Conservation (phyloP, 2,113 vertebrate genomes). For the Fulica atra region DNA sequence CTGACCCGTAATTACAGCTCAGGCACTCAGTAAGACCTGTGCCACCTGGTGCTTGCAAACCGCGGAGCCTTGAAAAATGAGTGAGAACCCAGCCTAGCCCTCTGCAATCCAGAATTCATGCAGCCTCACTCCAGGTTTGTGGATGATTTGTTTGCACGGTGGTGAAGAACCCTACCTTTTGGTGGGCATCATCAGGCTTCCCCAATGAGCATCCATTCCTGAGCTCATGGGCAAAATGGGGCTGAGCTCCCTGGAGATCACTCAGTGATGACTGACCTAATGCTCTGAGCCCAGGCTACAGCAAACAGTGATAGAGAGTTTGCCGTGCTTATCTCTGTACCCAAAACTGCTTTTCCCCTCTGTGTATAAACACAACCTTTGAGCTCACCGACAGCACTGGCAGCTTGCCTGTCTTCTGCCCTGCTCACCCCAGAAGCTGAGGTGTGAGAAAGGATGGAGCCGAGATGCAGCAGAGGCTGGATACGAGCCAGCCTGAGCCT, state of each 20-base stretch:
- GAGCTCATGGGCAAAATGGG: neutral
- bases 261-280: neutral
- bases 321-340: neutral
- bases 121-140: neutral
- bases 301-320: fast-evolving
- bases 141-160: neutral
- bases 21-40: neutral
- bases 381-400: neutral
- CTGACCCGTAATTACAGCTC: neutral
- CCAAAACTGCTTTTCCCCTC: neutral
- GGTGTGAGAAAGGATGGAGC: neutral
- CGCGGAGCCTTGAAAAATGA: neutral
- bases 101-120: neutral
- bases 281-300: neutral
- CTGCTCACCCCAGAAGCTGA: neutral
- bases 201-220: neutral
- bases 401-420: neutral
- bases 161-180: neutral
- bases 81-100: neutral
- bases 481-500: neutral
- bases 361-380: neutral
- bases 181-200: neutral
- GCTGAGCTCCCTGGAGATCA: neutral
- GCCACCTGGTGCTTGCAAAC: neutral
- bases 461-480: neutral